Evolutionary conservation across 1,140 invertebrate genomes (phyloP).

Genomic region (Achroia grisella): DNA sequence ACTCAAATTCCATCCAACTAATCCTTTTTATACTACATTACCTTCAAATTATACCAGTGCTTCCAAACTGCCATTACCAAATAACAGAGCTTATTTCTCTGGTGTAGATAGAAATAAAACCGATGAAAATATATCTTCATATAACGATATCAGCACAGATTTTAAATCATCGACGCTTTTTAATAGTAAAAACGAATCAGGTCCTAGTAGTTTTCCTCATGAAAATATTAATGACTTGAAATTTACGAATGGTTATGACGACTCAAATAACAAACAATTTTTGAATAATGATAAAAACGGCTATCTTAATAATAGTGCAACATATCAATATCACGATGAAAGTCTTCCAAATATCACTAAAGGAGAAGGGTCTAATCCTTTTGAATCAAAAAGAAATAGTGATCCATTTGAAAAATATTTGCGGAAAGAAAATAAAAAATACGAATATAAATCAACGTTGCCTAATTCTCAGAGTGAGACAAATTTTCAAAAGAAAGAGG

Average conservation of each 20-base stretch:
- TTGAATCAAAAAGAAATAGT: constrained; percentile 41
- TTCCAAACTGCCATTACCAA: constrained; percentile 63
- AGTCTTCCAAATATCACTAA: constrained; percentile 23
- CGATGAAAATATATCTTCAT: constrained; percentile 19
- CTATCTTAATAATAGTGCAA: constrained; percentile 13
- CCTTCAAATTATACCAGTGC: constrained; percentile 53
- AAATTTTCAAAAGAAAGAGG: constrained; percentile 40
- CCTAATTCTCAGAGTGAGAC: constrained; percentile 47
- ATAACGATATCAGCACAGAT: constrained; percentile 18
- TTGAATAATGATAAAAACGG: constrained; percentile 27
- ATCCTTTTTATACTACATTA: constrained; percentile 65
- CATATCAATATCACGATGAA: constrained; percentile 20
- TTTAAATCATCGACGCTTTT: constrained; percentile 40
- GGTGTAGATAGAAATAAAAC: constrained; percentile 52
- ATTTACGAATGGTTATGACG: constrained; percentile 30
- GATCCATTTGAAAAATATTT: constrained; percentile 49
- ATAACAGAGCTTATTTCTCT: constrained; percentile 38
- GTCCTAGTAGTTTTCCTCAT: constrained; percentile 30
- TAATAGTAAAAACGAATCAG: constrained; percentile 32
- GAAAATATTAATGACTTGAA: constrained; percentile 19
- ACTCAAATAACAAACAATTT: constrained; percentile 14
- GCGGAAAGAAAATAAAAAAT: constrained; percentile 26
- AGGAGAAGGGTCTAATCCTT: constrained; percentile 31
- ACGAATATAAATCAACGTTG: constrained; percentile 23
- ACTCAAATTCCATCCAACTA: constrained; percentile 56